These are phyloP conservation scores for Pseudoips prasinana DNA, from an alignment of 2,888 invertebrate genomes.

Conservation along the genomic window DNA sequence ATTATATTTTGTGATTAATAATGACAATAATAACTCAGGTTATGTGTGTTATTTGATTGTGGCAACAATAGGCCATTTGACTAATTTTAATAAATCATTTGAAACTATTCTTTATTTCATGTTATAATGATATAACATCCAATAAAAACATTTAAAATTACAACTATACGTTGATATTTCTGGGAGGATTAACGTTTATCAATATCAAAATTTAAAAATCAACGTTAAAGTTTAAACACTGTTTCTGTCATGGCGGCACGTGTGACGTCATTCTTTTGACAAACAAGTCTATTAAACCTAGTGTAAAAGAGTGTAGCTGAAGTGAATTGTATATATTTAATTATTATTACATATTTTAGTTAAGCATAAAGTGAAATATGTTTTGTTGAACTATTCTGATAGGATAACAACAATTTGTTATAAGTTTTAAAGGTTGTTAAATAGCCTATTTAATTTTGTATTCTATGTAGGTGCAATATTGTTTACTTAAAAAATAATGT, in stretches of 20 bases:
- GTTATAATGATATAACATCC: too few species aligned
- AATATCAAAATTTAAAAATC: constrained; percentile 10
- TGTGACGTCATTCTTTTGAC: constrained; percentile 9
- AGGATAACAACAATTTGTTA: constrained; percentile 9
- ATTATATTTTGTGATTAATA: constrained; percentile 10
- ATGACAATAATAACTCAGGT: constrained; percentile 11
- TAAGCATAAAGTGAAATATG: constrained; percentile 11
- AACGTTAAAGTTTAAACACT: constrained; percentile 10
- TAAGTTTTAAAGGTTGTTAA: constrained; percentile 9
- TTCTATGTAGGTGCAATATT: constrained; percentile 9
- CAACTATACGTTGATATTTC: too few species aligned
- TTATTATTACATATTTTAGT: constrained; percentile 9
- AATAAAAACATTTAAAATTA: too few species aligned
- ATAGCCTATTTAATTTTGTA: constrained; percentile 9
- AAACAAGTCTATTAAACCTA: constrained; percentile 8
- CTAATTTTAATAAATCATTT: too few species aligned
- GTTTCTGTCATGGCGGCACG: constrained; percentile 10
- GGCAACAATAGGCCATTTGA: too few species aligned
- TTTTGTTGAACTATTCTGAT: constrained; percentile 8
- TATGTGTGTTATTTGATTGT: constrained; percentile 10
- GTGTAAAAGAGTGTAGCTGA: constrained; percentile 10
- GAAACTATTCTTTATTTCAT: too few species aligned
- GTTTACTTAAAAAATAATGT: constrained; percentile 10
- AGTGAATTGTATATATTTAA: constrained; percentile 10
- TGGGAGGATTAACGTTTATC: constrained; percentile 9